Evolutionary conservation across 2,113 vertebrate genomes (phyloP), one percentile per base, ranked within the genome.

Genomic region (Camelus dromedarius): DNA sequence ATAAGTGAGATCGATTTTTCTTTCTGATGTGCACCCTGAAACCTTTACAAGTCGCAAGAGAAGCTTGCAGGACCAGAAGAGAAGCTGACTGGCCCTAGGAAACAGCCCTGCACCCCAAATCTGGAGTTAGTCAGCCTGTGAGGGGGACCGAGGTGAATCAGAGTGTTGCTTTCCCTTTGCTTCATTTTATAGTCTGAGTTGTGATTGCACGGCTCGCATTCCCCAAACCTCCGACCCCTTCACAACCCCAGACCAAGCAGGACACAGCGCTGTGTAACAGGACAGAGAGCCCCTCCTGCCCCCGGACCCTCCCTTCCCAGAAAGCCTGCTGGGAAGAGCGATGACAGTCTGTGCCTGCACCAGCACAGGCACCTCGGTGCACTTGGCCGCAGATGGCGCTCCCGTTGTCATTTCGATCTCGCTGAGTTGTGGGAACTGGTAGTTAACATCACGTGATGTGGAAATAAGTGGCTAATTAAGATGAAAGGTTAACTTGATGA

Each of bases 341-440:
- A 32, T 9, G 48, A 19, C 16, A 2, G 1, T 67, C n/a, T 46
- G 56, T 32, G 14, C 19, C 0, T 0, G 2, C 58, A 8, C 48
- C 8, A 5, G 16, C 42, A 24, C 22, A 42, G 38, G 38, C 38
- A 42, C 38, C 38, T 62, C 18, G 0, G 56, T 20, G 64, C 46
- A 8, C 75, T 30, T 1, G 73, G 24, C 20, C 14, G 42, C 22
- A 38, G 14, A 54, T 0, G 2, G 24, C 46, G 66, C 26, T 4
- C 9, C 8, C 1, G 24, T 1, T 4, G 3, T 35, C 30, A 1
- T n/a, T 38, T 19, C 13, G 15, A 10, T 22, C 32, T 60, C n/a
- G 46, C 42, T 11, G n/a, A 16, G 5, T 42, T 69, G 62, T 3
- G 11, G 72, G 54, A 62, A 28, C n/a, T 32, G 20, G 52, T 5